Evolutionary conservation across 2,113 vertebrate genomes (phyloP).

Genomic region (Pao palembangensis): DNA sequence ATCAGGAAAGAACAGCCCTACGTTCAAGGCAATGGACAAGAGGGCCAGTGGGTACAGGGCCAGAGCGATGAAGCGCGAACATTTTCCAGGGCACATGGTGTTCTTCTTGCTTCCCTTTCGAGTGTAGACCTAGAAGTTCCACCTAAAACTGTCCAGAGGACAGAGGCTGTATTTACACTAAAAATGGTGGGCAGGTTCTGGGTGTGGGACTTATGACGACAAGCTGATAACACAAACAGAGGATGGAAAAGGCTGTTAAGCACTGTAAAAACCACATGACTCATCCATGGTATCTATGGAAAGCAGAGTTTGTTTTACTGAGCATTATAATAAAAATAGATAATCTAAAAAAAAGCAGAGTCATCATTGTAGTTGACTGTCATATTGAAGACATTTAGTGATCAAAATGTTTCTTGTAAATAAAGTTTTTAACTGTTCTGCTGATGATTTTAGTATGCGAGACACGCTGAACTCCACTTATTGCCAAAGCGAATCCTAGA

Average conservation of each 20-base stretch:
- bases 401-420: neutral
- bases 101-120: neutral
- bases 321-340: neutral
- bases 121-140: neutral
- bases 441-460: neutral
- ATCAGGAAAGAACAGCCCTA: slow-evolving; percentile 77
- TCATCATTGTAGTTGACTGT: neutral
- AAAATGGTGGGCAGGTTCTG: neutral
- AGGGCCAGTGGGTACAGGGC: slow-evolving; percentile 70
- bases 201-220: slow-evolving; percentile 31
- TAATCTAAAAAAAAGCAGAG: neutral
- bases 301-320: slow-evolving; percentile 17
- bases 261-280: slow-evolving; percentile 14
- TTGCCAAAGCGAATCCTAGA: slow-evolving; percentile 8
- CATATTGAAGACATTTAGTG: too few relatives aligned
- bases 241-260: slow-evolving; percentile 19
- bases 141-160: neutral
- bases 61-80: slow-evolving; percentile 69
- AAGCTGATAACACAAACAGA: slow-evolving; percentile 40
- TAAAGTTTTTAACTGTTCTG: neutral
- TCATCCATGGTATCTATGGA: slow-evolving; percentile 12
- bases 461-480: neutral
- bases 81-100: slow-evolving; percentile 78
- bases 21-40: slow-evolving; percentile 76
- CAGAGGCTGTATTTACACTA: neutral